These are phyloP conservation scores for Eurytoma adleriae DNA, from an alignment of 2,888 invertebrate species.

Conservation along the genomic window DNA sequence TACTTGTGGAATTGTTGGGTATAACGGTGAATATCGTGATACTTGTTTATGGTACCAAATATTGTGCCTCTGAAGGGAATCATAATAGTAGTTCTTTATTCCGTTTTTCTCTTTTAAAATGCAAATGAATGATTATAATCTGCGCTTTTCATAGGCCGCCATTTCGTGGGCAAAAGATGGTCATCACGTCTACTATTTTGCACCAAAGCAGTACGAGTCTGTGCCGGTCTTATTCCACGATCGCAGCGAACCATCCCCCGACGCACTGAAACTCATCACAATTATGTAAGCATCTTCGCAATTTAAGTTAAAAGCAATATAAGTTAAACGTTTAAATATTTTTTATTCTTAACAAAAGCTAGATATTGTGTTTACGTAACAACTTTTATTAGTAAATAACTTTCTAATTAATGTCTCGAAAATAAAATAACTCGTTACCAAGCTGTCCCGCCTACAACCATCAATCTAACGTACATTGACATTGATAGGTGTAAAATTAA, in stretches of 20 bases:
- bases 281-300: conserved; percentile 67
- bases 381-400: background rate
- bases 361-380: background rate
- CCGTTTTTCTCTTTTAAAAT: no score
- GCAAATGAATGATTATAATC: no score
- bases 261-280: conserved; percentile 68
- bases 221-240: conserved; percentile 70
- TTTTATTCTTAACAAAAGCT: background rate
- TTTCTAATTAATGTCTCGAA: background rate
- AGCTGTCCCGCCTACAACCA: no score
- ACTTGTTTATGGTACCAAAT: no score
- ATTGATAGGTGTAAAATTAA: no score
- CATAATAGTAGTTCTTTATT: no score
- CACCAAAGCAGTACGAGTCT: conserved; percentile 65
- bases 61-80: no score
- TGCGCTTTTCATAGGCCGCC: conserved; percentile 64
- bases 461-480: no score
- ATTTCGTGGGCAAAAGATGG: conserved; percentile 72
- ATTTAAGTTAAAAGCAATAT: background rate
- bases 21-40: no score
- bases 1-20: no score
- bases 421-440: background rate
- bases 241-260: conserved; percentile 64
- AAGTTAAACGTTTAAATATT: background rate
- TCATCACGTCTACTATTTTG: conserved; percentile 66